phyloP scores from a whole-genome alignment of 2,888 invertebrate species.

The Camptogramma bilineatum region DNA sequence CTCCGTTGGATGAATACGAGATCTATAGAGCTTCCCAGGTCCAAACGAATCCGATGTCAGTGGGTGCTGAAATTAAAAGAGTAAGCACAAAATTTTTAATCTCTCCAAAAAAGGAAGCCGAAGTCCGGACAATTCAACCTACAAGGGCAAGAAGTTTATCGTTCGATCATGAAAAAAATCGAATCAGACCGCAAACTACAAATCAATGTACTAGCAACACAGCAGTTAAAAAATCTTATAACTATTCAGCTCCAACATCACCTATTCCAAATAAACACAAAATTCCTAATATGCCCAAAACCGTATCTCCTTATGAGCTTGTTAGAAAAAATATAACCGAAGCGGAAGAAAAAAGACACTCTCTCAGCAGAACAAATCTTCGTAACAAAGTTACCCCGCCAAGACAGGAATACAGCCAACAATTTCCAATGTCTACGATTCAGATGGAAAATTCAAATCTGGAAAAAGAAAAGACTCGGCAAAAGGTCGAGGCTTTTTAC shows the following conservation, averaged over 20 bases:
- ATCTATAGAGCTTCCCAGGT: constrained; percentile 68
- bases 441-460: constrained; percentile 41
- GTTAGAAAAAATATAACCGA: constrained; percentile 74
- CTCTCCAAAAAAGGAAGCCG: constrained; percentile 81
- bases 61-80: constrained; percentile 80
- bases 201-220: constrained; percentile 31
- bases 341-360: constrained; percentile 72
- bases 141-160: constrained; percentile 76
- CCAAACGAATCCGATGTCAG: constrained; percentile 67
- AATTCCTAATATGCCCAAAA: constrained; percentile 76
- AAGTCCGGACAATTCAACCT: constrained; percentile 76
- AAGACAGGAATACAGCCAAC: constrained; percentile 45
- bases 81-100: constrained; percentile 78
- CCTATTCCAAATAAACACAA: constrained; percentile 69
- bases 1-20: constrained; percentile 66
- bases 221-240: constrained; percentile 63
- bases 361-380: constrained; percentile 58
- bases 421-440: constrained; percentile 32
- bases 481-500: constrained; percentile 88
- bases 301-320: constrained; percentile 74
- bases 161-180: constrained; percentile 58
- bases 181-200: constrained; percentile 33
- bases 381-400: constrained; percentile 58
- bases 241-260: constrained; percentile 80
- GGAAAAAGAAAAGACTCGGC: constrained; percentile 84